phyloP scores from a whole-genome alignment of 2,113 vertebrate species.

The Rhabdornis inornatus region DNA sequence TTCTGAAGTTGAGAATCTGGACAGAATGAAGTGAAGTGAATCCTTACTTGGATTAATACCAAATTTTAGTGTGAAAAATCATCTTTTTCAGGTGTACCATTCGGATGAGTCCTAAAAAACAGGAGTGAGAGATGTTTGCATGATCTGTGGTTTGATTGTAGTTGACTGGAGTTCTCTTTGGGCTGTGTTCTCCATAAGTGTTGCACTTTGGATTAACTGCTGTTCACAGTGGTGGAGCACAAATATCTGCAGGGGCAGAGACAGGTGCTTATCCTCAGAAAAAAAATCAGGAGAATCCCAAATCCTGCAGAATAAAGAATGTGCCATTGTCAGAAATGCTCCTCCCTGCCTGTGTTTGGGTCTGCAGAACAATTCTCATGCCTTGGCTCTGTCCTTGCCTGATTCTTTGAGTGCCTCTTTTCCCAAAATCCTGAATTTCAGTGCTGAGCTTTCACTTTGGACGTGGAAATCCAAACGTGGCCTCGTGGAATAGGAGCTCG shows the following conservation, averaged over 20 bases:
- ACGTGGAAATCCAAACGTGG: accelerated
- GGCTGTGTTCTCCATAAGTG: accelerated
- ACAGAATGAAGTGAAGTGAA: not conserved
- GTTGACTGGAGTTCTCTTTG: not conserved
- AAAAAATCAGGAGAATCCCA: not conserved
- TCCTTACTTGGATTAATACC: not conserved
- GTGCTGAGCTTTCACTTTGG: not conserved
- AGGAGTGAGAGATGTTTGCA: not conserved
- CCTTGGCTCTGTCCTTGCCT: not conserved
- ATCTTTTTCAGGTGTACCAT: not conserved
- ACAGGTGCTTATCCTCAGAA: not conserved
- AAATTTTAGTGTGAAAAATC: not conserved
- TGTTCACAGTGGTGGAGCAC: not conserved
- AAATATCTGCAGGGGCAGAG: not conserved
- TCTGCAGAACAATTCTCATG: not conserved
- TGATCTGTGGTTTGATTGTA: not conserved
- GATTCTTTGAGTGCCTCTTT: not conserved
- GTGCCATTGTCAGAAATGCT: not conserved
- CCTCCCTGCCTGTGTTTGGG: not conserved
- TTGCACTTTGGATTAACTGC: not conserved
- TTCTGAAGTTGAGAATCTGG: not conserved
- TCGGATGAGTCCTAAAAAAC: not conserved
- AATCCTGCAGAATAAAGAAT: not conserved
- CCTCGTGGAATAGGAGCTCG: not conserved
- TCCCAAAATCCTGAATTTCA: not conserved